phyloP scores from a whole-genome alignment of 1,140 invertebrate species.

The Apocrypta bakeri region DNA sequence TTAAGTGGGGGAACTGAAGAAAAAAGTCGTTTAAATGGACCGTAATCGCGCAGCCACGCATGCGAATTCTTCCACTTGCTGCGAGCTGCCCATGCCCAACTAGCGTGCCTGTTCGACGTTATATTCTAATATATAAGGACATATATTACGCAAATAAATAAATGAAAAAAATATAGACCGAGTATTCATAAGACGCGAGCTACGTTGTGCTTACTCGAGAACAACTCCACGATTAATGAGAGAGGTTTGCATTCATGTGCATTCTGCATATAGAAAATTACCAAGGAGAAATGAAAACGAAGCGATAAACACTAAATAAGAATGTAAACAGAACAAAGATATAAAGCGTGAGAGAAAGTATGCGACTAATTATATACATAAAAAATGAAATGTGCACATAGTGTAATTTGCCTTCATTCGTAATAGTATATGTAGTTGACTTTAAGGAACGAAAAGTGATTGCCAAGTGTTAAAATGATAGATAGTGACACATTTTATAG shows the following conservation, averaged over 20 bases:
- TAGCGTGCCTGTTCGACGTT: constrained; percentile 69
- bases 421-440: constrained; percentile 13
- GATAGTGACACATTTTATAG: not conserved
- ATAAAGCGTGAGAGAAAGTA: not conserved
- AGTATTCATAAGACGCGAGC: not conserved
- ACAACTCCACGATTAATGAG: constrained; percentile 22
- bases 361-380: not conserved
- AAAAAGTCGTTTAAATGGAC: not conserved
- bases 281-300: not conserved
- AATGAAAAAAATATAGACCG: not conserved
- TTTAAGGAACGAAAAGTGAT: constrained; percentile 3
- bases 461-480: constrained; percentile 1
- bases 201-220: not conserved
- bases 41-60: not conserved
- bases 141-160: not conserved
- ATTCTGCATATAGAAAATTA: too few relatives aligned
- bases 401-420: constrained; percentile 30
- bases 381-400: constrained; percentile 5
- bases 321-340: not conserved
- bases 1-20: not conserved
- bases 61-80: constrained; percentile 67
- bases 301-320: not conserved
- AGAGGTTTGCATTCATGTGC: too few relatives aligned
- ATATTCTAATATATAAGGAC: constrained; percentile 17
- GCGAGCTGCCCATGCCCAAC: constrained; percentile 70